Conservation (phyloP, 2,888 invertebrate species). For the Dolichopus griseipennis region DNA sequence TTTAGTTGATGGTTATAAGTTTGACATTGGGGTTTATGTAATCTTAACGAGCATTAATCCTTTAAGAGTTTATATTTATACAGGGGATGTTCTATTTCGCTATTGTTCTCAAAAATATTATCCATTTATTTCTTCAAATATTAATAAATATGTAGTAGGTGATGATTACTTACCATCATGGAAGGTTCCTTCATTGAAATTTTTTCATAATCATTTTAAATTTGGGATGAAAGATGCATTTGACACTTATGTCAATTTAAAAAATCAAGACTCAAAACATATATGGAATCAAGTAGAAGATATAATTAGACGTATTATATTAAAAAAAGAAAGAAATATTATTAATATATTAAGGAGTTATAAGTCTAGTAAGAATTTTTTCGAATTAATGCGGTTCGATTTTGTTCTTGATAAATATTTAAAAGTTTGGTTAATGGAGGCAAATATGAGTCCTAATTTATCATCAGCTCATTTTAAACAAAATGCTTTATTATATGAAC, state of each 20-base stretch:
- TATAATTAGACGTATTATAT: constrained; percentile 60
- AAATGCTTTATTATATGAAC: constrained; percentile 82
- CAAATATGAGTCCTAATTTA: constrained; percentile 97
- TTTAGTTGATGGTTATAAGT: constrained; percentile 86
- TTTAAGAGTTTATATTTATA: constrained; percentile 77
- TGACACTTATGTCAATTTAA: constrained; percentile 59
- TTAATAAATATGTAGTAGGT: constrained; percentile 87
- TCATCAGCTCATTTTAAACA: constrained; percentile 87
- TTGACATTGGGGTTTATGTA: constrained; percentile 93
- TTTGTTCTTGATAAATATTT: constrained; percentile 81
- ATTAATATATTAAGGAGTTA: constrained; percentile 48
- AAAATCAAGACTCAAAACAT: constrained; percentile 58
- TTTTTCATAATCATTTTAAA: constrained; percentile 60
- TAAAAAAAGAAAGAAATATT: constrained; percentile 64
- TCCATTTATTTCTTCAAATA: constrained; percentile 71
- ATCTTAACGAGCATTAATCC: constrained; percentile 86
- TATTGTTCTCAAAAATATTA: constrained; percentile 84
- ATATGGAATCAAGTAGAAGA: constrained; percentile 77
- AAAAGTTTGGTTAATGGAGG: constrained; percentile 84
- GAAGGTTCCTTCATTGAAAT: constrained; percentile 72
- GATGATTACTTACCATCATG: constrained; percentile 92
- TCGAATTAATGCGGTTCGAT: constrained; percentile 92
- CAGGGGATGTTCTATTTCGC: constrained; percentile 80
- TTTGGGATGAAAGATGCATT: constrained; percentile 81
- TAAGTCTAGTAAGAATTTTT: constrained; percentile 60